A percentile compares a stretch with the other conserved stretches of the same genome.
These are phyloP conservation scores for Toxostoma redivivum DNA, from an alignment of 2,113 vertebrate genomes.

Conservation along the genomic window DNA sequence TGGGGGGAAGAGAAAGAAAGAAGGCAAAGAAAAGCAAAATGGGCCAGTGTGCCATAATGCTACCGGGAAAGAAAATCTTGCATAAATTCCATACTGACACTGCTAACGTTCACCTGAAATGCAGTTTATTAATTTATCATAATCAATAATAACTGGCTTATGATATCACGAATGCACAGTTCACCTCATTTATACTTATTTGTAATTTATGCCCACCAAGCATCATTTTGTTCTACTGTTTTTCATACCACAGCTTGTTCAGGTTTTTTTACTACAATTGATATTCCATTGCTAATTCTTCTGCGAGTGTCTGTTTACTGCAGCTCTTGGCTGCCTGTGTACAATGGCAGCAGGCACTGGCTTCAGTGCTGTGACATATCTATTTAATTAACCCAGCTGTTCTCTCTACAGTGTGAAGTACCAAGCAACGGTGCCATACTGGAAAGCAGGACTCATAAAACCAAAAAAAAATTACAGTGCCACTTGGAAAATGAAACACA, in stretches of 20 bases:
- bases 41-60: accelerated
- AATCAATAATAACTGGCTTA: neutral
- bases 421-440: neutral
- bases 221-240: neutral
- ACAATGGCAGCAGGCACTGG: slow-evolving; percentile 48
- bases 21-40: neutral
- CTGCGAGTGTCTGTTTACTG: neutral
- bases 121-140: neutral
- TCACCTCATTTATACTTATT: neutral
- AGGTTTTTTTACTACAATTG: neutral
- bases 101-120: neutral
- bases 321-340: slow-evolving; percentile 46
- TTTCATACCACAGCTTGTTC: neutral
- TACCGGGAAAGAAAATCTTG: neutral
- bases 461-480: neutral
- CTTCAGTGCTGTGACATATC: slow-evolving; percentile 70
- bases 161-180: neutral
- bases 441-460: slow-evolving; percentile 44
- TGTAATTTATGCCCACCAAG: neutral
- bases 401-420: slow-evolving; percentile 53
- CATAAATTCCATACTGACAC: neutral
- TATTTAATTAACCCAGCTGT: slow-evolving; percentile 77
- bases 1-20: too few species aligned
- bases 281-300: neutral
- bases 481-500: slow-evolving; percentile 19